Evolutionary conservation across 92 coral and sea anemone species (phyloP).

Genomic region (Zoanthus gigantus): DNA sequence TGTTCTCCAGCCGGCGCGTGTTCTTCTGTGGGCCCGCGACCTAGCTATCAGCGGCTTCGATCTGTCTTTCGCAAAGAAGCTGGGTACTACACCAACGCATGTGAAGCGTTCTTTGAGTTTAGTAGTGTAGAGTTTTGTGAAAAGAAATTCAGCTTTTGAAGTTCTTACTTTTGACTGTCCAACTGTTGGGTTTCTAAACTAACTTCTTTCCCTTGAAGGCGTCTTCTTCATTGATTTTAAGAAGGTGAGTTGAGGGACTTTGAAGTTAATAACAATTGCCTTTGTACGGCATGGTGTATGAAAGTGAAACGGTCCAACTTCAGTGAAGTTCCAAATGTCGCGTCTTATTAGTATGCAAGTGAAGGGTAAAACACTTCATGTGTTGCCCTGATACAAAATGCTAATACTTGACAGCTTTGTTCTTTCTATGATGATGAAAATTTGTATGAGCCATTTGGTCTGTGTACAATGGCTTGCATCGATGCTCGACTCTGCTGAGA

Average conservation of each 20-base stretch:
- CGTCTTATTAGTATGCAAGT: too few species aligned
- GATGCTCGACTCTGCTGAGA: too few species aligned
- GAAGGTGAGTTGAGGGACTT: not conserved
- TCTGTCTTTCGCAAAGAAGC: not conserved
- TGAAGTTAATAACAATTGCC: too few species aligned
- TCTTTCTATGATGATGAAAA: too few species aligned
- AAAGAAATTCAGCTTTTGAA: not conserved
- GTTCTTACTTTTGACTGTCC: not conserved
- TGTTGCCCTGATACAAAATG: too few species aligned
- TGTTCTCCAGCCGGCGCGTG: not conserved
- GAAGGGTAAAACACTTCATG: too few species aligned
- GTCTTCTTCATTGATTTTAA: not conserved
- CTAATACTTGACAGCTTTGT: too few species aligned
- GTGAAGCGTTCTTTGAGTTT: conserved; percentile 24
- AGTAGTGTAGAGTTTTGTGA: not conserved
- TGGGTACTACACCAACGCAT: conserved; percentile 49
- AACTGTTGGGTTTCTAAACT: not conserved
- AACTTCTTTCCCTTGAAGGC: conserved; percentile 5
- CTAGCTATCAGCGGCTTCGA: not conserved
- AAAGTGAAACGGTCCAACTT: too few species aligned
- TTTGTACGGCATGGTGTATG: too few species aligned
- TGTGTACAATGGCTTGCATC: too few species aligned
- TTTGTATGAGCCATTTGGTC: too few species aligned
- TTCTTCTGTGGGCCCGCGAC: not conserved
- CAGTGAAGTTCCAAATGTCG: too few species aligned